These are phyloP conservation scores for Musca domestica DNA, from an alignment of 1,140 invertebrate species.

Conservation along the genomic window DNA sequence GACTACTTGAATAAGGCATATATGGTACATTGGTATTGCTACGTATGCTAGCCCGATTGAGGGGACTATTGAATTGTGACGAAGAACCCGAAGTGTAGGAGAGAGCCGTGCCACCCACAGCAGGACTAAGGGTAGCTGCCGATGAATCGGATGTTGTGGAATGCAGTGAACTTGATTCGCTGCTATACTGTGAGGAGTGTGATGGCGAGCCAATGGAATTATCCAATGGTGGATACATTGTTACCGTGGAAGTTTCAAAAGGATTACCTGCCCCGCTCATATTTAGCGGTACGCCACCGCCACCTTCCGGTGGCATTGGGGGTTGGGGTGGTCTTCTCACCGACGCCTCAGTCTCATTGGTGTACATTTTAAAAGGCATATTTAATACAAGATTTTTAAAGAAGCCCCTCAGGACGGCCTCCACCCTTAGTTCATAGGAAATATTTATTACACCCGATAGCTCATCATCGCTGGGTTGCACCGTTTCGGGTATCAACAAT, in stretches of 20 bases:
- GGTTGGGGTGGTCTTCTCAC: not conserved
- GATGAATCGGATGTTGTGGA: constrained; percentile 48
- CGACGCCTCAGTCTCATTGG: constrained; percentile 29
- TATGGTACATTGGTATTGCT: constrained; percentile 42
- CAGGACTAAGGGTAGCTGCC: constrained; percentile 43
- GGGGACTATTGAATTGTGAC: constrained; percentile 45
- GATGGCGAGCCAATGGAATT: constrained; percentile 50
- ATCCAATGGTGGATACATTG: constrained; percentile 43
- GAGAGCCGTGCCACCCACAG: constrained; percentile 33
- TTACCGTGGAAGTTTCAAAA: constrained; percentile 32
- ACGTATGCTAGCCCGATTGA: constrained; percentile 38
- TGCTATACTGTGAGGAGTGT: constrained; percentile 44
- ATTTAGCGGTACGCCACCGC: not conserved
- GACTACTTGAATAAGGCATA: constrained; percentile 48
- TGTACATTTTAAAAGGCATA: constrained; percentile 47
- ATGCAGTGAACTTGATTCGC: constrained; percentile 46
- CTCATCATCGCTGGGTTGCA: constrained; percentile 42
- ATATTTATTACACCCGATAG: constrained; percentile 48
- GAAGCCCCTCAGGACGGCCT: constrained; percentile 48
- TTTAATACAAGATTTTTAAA: constrained; percentile 50
- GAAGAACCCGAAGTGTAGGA: constrained; percentile 44
- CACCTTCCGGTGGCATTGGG: constrained; percentile 30
- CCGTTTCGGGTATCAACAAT: constrained; percentile 41
- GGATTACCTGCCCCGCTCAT: constrained; percentile 34
- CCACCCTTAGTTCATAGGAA: constrained; percentile 45